Evolutionary conservation across 2,888 invertebrate genomes (phyloP).

Genomic region (Cartodere bifasciata): DNA sequence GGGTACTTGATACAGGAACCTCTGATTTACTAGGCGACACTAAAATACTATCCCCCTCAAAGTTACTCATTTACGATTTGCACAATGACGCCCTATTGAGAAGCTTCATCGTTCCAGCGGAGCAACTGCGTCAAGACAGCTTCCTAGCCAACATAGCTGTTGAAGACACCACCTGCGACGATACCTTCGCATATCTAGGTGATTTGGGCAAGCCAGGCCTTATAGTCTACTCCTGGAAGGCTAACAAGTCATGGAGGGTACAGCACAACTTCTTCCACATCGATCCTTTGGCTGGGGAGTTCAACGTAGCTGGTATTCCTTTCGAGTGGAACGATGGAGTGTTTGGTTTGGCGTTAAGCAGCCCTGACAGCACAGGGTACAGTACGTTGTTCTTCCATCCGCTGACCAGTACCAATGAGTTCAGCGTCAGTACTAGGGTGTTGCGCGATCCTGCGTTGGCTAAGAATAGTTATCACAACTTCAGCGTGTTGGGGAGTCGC

Average conservation of each 20-base stretch:
- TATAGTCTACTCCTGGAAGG: constrained; percentile 64
- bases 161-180: constrained; percentile 59
- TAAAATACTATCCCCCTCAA: constrained; percentile 42
- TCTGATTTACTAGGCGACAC: constrained; percentile 43
- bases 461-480: constrained; percentile 47
- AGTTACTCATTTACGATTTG: constrained; percentile 59
- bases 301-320: constrained; percentile 53
- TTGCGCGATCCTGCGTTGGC: constrained; percentile 43
- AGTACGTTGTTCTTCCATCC: constrained; percentile 71
- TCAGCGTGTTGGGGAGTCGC: constrained; percentile 53
- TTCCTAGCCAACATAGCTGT: constrained; percentile 66
- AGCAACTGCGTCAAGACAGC: constrained; percentile 53
- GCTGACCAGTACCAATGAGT: constrained; percentile 63
- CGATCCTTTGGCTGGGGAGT: constrained; percentile 57
- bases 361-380: constrained; percentile 48
- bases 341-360: constrained; percentile 60
- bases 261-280: constrained; percentile 30
- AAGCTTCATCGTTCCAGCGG: constrained; percentile 48
- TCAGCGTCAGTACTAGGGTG: constrained; percentile 56
- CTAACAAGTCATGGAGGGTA: constrained; percentile 61
- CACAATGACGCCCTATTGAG: constrained; percentile 56
- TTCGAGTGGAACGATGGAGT: constrained; percentile 70
- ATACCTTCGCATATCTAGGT: constrained; percentile 59
- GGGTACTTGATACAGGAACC: constrained; percentile 67
- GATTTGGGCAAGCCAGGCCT: constrained; percentile 57